These are phyloP conservation scores for Hassar affinis DNA, from an alignment of 2,113 vertebrate species.

Conservation along the genomic window DNA sequence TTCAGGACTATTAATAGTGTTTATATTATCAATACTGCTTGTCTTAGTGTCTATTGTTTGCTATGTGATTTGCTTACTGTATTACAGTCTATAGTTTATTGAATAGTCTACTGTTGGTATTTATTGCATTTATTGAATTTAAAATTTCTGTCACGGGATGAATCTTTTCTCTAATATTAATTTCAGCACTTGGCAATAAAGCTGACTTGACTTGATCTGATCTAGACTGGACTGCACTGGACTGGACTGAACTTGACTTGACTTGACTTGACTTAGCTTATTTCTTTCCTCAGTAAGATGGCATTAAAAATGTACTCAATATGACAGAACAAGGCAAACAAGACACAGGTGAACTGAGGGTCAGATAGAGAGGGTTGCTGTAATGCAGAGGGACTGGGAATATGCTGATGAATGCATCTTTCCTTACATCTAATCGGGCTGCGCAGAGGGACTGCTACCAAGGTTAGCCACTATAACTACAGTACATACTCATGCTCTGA, in stretches of 20 bases:
- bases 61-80: not conserved
- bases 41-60: not conserved
- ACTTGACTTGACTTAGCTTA: too few species aligned
- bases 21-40: not conserved
- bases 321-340: not conserved
- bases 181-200: not conserved
- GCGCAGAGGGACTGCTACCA: slow-evolving; percentile 33
- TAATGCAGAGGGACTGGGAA: not conserved
- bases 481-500: slow-evolving; percentile 19
- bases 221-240: not conserved
- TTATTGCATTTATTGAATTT: not conserved
- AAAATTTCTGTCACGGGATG: not conserved
- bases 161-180: not conserved
- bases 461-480: slow-evolving; percentile 25
- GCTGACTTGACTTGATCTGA: not conserved
- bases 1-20: not conserved
- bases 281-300: not conserved
- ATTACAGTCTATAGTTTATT: not conserved
- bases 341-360: not conserved
- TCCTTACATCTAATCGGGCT: slow-evolving; percentile 30
- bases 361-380: not conserved
- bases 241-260: not conserved
- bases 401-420: not conserved
- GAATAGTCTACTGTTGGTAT: not conserved
- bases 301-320: not conserved